Percentiles rank a stretch among this genome's conserved stretches.
Conservation (phyloP, 1,140 invertebrate species). For the Lutraria rhynchaena region DNA sequence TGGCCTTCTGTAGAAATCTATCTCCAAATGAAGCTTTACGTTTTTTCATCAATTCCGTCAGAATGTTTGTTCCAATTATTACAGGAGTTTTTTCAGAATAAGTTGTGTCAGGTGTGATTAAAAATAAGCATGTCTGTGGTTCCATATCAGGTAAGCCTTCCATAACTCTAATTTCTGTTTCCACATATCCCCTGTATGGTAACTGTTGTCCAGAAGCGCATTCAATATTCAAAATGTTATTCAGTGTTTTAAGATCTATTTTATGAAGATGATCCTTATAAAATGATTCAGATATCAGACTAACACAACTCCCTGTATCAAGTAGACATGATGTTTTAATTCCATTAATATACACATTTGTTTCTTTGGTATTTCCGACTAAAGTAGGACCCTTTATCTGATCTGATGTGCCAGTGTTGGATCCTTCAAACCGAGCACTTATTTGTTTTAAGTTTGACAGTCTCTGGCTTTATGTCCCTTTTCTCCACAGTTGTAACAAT, state of each 20-base stretch:
- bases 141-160: not conserved
- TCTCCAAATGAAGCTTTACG: conserved; percentile 13
- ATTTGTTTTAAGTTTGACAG: conserved; percentile 6
- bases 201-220: conserved; percentile 29
- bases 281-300: conserved; percentile 38
- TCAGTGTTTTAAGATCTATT: conserved; percentile 4
- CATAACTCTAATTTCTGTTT: not conserved
- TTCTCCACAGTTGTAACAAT: too few species aligned
- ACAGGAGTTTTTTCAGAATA: conserved; percentile 3
- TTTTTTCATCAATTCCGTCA: not conserved
- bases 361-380: conserved; percentile 23
- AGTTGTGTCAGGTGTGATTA: not conserved
- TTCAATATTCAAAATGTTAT: conserved; percentile 34
- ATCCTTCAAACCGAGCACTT: conserved; percentile 33
- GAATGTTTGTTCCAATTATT: conserved; percentile 4
- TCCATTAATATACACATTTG: conserved; percentile 1
- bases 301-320: conserved; percentile 45
- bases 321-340: not conserved
- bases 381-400: conserved; percentile 1
- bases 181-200: conserved; percentile 32
- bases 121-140: not conserved
- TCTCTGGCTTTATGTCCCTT: not conserved
- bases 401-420: not conserved
- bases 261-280: conserved; percentile 21
- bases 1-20: conserved; percentile 23